Base-by-base conservation (phyloP, 2,113 vertebrate genomes). In the Agapornis roseicollis region DNA sequence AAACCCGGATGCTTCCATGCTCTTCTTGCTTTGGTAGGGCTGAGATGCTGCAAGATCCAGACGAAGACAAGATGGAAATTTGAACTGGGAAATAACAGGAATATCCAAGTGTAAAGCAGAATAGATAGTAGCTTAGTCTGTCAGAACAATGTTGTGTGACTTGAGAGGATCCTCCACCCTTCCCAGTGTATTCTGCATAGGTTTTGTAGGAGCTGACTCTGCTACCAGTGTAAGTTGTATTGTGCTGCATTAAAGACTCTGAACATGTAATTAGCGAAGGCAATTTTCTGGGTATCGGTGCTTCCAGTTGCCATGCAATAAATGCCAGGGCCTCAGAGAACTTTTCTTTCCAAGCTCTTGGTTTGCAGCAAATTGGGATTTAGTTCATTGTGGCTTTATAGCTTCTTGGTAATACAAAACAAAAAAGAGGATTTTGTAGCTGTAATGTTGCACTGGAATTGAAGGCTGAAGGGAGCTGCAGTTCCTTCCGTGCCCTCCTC, bases 231-330 rank as follows among this genome's bases (percentile, higher is more conserved):
- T 11, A 47, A 22, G 6, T 68, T 49, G 3, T 1, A 16, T 10
- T 58, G 35, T 72, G 15, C 10, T 65, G 7, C 25, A 6, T 78
- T 81, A 68, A 84, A 63, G 13, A 29, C 14, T 14, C 42, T 56
- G 19, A 1, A n/a, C 3, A 0, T 29, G 6, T n/a, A 46, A 70
- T 73, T 61, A 88, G 63, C 53, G 44, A 35, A 69, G 37, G 27
- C 3, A 31, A 1, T 41, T 80, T 23, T 85, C 20, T 27, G 0
- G 70, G 6, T n/a, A 11, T 35, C 3, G 0, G 25, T 41, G 24
- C 66, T 66, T 64, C 4, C 29, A 79, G 77, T 53, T 94, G 44
- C 56, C 39, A 22, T 0, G 3, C 41, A 6, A 33, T 42, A 37
- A n/a, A 63, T 53, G 31, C 46, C 49, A 80, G 0, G 13, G 25